Conservation (phyloP, 2,888 invertebrate genomes). For the Leptura quadrifasciata region DNA sequence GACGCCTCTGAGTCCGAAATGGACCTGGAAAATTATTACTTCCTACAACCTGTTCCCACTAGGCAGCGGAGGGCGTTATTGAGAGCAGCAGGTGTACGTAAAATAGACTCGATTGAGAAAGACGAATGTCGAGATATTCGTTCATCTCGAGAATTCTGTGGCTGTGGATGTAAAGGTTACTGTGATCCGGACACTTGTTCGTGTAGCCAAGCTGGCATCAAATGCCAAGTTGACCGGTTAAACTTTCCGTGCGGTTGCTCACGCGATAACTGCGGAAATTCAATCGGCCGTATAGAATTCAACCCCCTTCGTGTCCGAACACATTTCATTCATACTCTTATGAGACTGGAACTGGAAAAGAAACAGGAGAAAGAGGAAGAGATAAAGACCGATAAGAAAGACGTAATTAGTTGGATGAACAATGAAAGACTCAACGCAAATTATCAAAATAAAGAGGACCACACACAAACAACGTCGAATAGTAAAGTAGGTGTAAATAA, state of each 20-base stretch:
- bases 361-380: slow-evolving; percentile 80
- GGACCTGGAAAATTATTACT: slow-evolving; percentile 92
- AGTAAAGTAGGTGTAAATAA: slow-evolving; percentile 61
- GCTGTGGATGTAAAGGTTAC: slow-evolving; percentile 92
- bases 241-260: slow-evolving; percentile 98
- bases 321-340: slow-evolving; percentile 97
- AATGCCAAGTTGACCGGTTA: slow-evolving; percentile 97
- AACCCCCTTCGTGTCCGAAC: slow-evolving; percentile 96
- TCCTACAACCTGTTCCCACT: slow-evolving; percentile 93
- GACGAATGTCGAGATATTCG: slow-evolving; percentile 95
- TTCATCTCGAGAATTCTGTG: slow-evolving; percentile 93
- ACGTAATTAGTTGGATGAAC: slow-evolving; percentile 75
- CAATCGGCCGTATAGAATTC: slow-evolving; percentile 95
- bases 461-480: slow-evolving; percentile 39
- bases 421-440: slow-evolving; percentile 71
- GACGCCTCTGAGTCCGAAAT: slow-evolving; percentile 89
- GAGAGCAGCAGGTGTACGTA: slow-evolving; percentile 93
- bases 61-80: slow-evolving; percentile 91
- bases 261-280: slow-evolving; percentile 94
- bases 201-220: slow-evolving; percentile 95
- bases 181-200: slow-evolving; percentile 97
- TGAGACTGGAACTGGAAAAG: slow-evolving; percentile 93
- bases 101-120: slow-evolving; percentile 95
- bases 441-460: slow-evolving; percentile 57
- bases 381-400: slow-evolving; percentile 70